A percentile compares a stretch with the other conserved stretches of the same genome.
phyloP scores from a whole-genome alignment of 2,888 invertebrate genomes.

The Unio delphinus region DNA sequence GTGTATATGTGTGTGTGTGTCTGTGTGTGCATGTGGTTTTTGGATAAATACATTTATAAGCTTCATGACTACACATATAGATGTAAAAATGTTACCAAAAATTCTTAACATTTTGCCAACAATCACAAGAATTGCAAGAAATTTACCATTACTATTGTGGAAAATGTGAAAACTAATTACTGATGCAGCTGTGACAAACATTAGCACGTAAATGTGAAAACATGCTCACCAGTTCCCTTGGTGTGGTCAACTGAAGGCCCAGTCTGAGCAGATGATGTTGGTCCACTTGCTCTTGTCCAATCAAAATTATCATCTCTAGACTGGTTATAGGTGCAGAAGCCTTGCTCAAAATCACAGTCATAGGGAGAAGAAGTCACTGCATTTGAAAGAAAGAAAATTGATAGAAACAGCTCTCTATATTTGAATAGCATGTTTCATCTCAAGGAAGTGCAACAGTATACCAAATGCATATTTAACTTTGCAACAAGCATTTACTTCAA shows the following conservation, averaged over 20 bases:
- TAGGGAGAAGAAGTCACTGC: conserved; percentile 36
- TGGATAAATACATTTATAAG: no score
- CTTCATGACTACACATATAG: no score
- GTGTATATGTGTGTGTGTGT: no score
- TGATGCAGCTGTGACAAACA: neutral
- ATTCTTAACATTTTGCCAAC: neutral
- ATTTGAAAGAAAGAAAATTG: neutral
- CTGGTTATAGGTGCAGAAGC: conserved; percentile 56
- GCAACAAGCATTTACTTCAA: no score
- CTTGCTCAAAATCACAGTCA: conserved; percentile 60
- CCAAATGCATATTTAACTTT: no score
- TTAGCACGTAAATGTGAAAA: neutral
- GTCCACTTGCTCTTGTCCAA: conserved; percentile 56
- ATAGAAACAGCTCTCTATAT: no score
- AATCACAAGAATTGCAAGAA: neutral
- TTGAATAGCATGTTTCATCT: no score
- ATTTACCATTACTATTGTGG: neutral
- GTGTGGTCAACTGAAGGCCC: conserved; percentile 63
- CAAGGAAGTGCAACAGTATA: no score
- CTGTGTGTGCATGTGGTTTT: no score
- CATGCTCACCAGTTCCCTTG: conserved; percentile 50
- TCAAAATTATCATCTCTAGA: conserved; percentile 55
- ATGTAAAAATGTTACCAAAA: no score
- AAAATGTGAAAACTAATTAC: neutral
- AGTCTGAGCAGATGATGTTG: conserved; percentile 41